Percentiles rank a stretch among this genome's conserved stretches.
Conservation (phyloP, 2,113 vertebrate genomes). For the Cromileptes altivelis region DNA sequence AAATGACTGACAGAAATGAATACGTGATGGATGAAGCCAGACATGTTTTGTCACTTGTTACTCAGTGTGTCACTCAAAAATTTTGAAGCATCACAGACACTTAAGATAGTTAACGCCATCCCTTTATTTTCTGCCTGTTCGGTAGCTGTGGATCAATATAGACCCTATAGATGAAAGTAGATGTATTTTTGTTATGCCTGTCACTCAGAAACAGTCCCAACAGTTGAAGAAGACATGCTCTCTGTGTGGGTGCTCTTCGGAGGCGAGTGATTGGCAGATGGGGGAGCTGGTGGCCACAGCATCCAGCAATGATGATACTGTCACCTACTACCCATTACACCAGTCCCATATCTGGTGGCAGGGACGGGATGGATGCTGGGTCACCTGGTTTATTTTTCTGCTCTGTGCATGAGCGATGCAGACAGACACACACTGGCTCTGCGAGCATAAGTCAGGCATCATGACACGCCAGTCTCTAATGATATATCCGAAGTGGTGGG, state of each 20-base stretch:
- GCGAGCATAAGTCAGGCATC: conserved; percentile 15
- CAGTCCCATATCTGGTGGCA: conserved; percentile 43
- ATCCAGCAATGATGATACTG: conserved; percentile 59
- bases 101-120: conserved; percentile 44
- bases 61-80: conserved; percentile 43
- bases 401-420: conserved; percentile 22
- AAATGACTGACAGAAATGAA: conserved; percentile 23
- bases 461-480: conserved; percentile 6
- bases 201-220: conserved; percentile 57
- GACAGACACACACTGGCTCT: conserved; percentile 12
- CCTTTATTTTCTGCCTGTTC: conserved; percentile 34
- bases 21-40: conserved; percentile 35
- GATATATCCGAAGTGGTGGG: not conserved
- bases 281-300: conserved; percentile 58
- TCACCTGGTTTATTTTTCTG: conserved; percentile 38
- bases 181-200: conserved; percentile 57
- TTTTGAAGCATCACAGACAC: conserved; percentile 23
- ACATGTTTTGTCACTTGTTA: conserved; percentile 48
- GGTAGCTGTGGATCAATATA: conserved; percentile 38
- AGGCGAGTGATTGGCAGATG: conserved; percentile 59
- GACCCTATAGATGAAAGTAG: conserved; percentile 39
- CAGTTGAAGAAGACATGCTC: conserved; percentile 32
- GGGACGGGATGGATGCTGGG: conserved; percentile 17
- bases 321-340: conserved; percentile 63
- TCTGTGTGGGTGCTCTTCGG: conserved; percentile 48